Conservation (phyloP, 1,140 invertebrate species). For the Aradophagus sp. region DNA sequence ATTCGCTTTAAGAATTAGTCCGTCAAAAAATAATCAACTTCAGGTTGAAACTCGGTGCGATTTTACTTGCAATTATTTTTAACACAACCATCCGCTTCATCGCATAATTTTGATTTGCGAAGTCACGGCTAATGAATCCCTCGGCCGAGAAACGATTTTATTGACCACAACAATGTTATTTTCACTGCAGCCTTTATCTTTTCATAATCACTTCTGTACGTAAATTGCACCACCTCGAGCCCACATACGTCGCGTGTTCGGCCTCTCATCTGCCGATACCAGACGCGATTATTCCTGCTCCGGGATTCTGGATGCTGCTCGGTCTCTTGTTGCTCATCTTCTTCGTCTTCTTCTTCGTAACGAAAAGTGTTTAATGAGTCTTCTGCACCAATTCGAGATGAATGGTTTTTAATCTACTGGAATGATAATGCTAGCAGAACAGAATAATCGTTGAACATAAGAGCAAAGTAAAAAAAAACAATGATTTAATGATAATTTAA, state of each 20-base stretch:
- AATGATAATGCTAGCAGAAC: constrained; percentile 4
- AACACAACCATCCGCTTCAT: neutral
- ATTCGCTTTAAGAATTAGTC: too few species aligned
- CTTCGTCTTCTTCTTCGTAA: constrained; percentile 34
- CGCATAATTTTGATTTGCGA: too few species aligned
- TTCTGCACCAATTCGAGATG: constrained; percentile 42
- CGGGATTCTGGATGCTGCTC: constrained; percentile 12
- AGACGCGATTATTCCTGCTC: constrained; percentile 31
- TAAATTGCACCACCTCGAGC: constrained; percentile 54
- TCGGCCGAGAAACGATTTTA: constrained; percentile 19
- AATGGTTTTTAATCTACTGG: constrained; percentile 37
- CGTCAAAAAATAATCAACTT: too few species aligned
- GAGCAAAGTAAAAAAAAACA: too few species aligned
- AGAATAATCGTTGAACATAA: too few species aligned
- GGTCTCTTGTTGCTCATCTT: constrained; percentile 28
- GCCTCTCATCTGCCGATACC: constrained; percentile 33
- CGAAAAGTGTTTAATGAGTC: constrained; percentile 54
- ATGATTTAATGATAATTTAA: too few species aligned
- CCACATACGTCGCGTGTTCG: constrained; percentile 44
- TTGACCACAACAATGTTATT: constrained; percentile 36
- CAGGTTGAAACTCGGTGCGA: too few species aligned
- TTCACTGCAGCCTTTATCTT: constrained; percentile 34
- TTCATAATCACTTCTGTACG: constrained; percentile 38
- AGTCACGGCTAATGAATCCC: constrained; percentile 20
- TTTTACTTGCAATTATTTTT: constrained; percentile 2